phyloP scores from a whole-genome alignment of 1,140 invertebrate species.

The Brachionus sp. region DNA sequence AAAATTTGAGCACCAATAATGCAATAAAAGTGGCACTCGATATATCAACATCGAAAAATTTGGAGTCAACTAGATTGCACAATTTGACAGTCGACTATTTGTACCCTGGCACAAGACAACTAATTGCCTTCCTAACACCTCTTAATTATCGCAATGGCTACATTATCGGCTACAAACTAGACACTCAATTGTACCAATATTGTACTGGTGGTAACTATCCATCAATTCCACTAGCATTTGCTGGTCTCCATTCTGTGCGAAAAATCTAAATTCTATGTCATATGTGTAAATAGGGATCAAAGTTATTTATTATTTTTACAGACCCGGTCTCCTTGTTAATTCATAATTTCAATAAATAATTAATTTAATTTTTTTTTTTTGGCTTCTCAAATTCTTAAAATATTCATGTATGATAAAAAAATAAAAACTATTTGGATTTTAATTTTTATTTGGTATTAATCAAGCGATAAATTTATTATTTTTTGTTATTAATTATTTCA shows the following conservation, averaged over 20 bases:
- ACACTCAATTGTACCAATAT: constrained; percentile 35
- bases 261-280: not conserved
- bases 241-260: constrained; percentile 26
- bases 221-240: not conserved
- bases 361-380: not conserved
- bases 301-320: constrained; percentile 18
- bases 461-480: no score
- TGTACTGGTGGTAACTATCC: constrained; percentile 17
- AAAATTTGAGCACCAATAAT: constrained; percentile 40
- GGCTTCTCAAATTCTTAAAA: not conserved
- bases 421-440: no score
- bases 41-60: constrained; percentile 28
- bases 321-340: constrained; percentile 8
- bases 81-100: constrained; percentile 18
- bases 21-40: constrained; percentile 15
- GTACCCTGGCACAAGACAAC: constrained; percentile 2
- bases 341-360: not conserved
- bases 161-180: constrained; percentile 31
- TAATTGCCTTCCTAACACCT: constrained; percentile 23
- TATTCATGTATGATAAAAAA: no score
- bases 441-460: no score
- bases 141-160: constrained; percentile 11
- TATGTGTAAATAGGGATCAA: not conserved
- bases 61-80: constrained; percentile 1
- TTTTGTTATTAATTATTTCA: no score